Percentiles rank a stretch among this genome's conserved stretches.
These are phyloP conservation scores for Labrus mixtus DNA, from an alignment of 2,113 vertebrate genomes.

Conservation along the genomic window DNA sequence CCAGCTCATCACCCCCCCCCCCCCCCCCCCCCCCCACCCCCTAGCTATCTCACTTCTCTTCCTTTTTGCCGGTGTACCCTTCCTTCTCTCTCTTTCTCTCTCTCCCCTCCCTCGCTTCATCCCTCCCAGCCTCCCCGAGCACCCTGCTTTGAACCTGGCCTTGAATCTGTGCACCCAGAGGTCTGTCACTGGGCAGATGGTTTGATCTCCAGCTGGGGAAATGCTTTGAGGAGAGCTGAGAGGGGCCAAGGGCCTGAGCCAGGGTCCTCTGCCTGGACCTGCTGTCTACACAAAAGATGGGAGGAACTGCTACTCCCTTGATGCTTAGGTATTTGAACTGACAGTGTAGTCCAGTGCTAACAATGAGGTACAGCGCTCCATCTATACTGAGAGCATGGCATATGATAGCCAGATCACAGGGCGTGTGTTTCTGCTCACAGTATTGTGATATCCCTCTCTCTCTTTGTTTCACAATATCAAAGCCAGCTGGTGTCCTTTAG, in stretches of 20 bases:
- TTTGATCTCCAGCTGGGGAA: slow-evolving; percentile 90
- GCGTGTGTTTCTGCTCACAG: slow-evolving; percentile 30
- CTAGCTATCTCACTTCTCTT: slow-evolving; percentile 52
- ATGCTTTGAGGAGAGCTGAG: slow-evolving; percentile 86
- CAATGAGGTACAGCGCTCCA: slow-evolving; percentile 45
- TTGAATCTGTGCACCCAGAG: slow-evolving; percentile 88
- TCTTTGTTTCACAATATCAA: slow-evolving; percentile 69
- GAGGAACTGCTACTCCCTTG: slow-evolving; percentile 63
- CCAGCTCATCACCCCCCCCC: background rate
- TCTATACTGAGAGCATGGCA: slow-evolving; percentile 53
- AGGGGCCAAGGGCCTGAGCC: slow-evolving; percentile 69
- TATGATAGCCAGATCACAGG: slow-evolving; percentile 63
- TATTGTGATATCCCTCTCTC: slow-evolving; percentile 58
- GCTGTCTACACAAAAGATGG: slow-evolving; percentile 83
- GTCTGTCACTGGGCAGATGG: slow-evolving; percentile 89
- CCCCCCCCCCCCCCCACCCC: slow-evolving; percentile 69
- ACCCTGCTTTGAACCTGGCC: slow-evolving; percentile 89
- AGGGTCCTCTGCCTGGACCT: slow-evolving; percentile 78
- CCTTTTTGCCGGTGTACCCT: slow-evolving; percentile 36
- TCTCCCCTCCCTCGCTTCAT: slow-evolving; percentile 11
- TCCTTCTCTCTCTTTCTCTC: slow-evolving; percentile 29
- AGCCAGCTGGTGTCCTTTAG: slow-evolving; percentile 78
- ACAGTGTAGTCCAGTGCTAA: slow-evolving; percentile 56
- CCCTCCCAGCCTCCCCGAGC: slow-evolving; percentile 58
- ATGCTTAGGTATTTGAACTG: slow-evolving; percentile 68